Conservation (phyloP, 2,113 vertebrate species). For the Leuciscus idus region DNA sequence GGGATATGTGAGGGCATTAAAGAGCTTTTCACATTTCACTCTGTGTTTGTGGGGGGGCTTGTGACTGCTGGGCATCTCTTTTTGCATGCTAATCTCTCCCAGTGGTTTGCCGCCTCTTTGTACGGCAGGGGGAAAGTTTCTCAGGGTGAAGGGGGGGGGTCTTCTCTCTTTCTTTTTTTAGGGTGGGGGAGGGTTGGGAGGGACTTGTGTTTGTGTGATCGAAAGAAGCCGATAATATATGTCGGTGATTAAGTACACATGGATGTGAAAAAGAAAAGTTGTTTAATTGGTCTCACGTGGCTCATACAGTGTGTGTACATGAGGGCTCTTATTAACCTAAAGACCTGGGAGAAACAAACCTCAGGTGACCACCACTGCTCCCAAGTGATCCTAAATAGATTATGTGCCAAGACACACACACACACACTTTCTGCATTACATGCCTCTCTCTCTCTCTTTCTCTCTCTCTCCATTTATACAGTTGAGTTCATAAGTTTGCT, state of each 20-base stretch:
- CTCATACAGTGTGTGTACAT: background rate
- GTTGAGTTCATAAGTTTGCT: background rate
- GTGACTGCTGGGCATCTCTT: slow-evolving; percentile 38
- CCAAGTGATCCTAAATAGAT: slow-evolving; percentile 12
- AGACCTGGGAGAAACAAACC: slow-evolving; percentile 2
- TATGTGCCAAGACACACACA: background rate
- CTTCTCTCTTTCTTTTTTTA: slow-evolving; percentile 17
- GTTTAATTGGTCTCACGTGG: slow-evolving; percentile 22
- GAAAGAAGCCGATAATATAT: background rate
- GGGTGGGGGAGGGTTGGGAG: slow-evolving; percentile 19
- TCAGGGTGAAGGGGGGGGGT: slow-evolving; percentile 6
- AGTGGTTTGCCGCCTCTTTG: slow-evolving; percentile 21
- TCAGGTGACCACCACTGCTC: background rate
- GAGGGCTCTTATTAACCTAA: slow-evolving; percentile 17
- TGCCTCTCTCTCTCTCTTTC: background rate
- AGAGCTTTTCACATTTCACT: slow-evolving; percentile 36
- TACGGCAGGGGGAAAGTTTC: slow-evolving; percentile 6
- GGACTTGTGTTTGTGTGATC: background rate
- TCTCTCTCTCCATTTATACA: background rate
- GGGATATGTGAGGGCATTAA: slow-evolving; percentile 33
- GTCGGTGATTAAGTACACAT: background rate
- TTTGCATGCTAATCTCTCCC: slow-evolving; percentile 42
- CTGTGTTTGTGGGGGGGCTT: slow-evolving; percentile 9
- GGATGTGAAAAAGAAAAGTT: background rate
- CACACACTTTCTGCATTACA: background rate